phyloP scores from a whole-genome alignment of 2,113 vertebrate genomes.

The Erythrocercus mccallii region DNA sequence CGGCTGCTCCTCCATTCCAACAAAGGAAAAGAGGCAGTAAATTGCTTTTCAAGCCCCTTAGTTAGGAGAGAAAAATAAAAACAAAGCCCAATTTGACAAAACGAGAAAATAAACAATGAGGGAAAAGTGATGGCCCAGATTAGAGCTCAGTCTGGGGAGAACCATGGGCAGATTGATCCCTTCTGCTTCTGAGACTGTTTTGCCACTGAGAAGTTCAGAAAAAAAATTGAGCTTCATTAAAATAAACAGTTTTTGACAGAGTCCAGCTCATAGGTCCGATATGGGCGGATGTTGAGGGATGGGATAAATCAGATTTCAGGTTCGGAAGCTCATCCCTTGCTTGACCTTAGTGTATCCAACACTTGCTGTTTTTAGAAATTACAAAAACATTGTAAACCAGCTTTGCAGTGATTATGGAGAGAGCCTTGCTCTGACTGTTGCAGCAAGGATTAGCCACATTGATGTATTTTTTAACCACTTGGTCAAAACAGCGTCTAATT shows the following conservation, averaged over 20 bases:
- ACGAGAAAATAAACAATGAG: neutral
- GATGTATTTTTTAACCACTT: slow-evolving; percentile 13
- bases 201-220: neutral
- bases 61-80: neutral
- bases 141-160: neutral
- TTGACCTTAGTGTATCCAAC: neutral
- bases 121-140: neutral
- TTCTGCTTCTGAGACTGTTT: neutral
- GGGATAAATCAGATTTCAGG: neutral
- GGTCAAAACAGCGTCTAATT: neutral
- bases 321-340: neutral
- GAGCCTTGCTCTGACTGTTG: neutral
- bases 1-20: neutral
- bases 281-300: neutral
- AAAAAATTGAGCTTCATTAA: neutral
- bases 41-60: slow-evolving; percentile 11
- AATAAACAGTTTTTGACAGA: neutral
- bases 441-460: neutral
- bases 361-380: neutral
- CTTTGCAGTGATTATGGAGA: neutral
- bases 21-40: neutral
- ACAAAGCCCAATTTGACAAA: neutral
- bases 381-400: neutral
- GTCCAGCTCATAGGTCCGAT: neutral
- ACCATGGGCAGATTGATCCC: neutral